phyloP scores from a whole-genome alignment of 2,888 invertebrate genomes.

The Acheta domesticus region DNA sequence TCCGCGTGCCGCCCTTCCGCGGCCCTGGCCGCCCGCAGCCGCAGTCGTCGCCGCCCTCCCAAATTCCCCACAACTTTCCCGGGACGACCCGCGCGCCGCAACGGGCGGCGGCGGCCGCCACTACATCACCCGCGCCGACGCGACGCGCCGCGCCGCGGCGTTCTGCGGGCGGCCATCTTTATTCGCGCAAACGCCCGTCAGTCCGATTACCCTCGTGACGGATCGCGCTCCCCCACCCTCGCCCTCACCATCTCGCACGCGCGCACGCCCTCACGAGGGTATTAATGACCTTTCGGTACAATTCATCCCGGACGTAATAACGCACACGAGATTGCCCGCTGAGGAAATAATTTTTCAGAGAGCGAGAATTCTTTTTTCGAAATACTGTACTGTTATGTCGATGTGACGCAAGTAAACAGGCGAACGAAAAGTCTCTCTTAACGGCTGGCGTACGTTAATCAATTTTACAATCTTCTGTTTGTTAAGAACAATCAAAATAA shows the following conservation, averaged over 20 bases:
- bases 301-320: neutral
- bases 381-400: too few species aligned
- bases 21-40: neutral
- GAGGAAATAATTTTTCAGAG: too few species aligned
- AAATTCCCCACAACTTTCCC: neutral
- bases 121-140: neutral
- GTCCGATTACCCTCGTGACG: neutral
- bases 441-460: too few species aligned
- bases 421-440: too few species aligned
- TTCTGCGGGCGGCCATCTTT: constrained; percentile 8
- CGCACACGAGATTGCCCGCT: neutral
- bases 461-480: too few species aligned
- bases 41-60: neutral
- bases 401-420: too few species aligned
- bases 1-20: neutral
- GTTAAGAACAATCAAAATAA: too few species aligned
- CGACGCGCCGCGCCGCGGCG: neutral
- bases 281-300: neutral
- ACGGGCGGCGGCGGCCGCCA: neutral
- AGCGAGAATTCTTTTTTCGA: too few species aligned
- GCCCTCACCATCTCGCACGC: neutral
- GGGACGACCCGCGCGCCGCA: too few species aligned
- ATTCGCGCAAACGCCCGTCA: neutral
- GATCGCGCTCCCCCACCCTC: neutral
- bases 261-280: neutral